phyloP scores from a whole-genome alignment of 1,140 invertebrate genomes.

The Pseudoatta argentina region DNA sequence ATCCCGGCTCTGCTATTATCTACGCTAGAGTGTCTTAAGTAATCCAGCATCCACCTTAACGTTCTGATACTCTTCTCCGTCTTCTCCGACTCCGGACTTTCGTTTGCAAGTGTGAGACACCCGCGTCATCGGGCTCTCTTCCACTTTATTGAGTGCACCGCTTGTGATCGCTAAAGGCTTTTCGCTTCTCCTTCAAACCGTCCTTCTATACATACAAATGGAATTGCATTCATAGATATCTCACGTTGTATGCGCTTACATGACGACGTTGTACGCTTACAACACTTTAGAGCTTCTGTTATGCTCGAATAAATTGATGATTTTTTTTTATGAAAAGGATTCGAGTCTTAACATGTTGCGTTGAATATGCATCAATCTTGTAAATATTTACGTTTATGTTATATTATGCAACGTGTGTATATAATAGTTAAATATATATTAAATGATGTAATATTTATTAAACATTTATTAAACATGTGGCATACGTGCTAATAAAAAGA shows the following conservation, averaged over 20 bases:
- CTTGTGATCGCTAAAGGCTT: conserved; percentile 42
- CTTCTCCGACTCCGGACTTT: neutral
- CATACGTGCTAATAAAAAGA: neutral
- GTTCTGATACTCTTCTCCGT: neutral
- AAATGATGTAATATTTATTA: conserved; percentile 4
- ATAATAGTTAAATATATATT: neutral
- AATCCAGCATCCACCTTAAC: neutral
- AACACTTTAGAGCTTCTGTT: neutral
- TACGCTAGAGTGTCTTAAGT: conserved; percentile 15
- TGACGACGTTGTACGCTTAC: no score
- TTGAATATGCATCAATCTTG: neutral
- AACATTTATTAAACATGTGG: neutral
- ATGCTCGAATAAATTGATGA: neutral
- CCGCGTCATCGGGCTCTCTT: conserved; percentile 50
- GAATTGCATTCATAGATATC: conserved; percentile 26
- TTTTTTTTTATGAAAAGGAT: neutral
- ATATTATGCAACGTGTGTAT: neutral
- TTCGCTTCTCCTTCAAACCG: neutral
- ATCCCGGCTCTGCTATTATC: conserved; percentile 10
- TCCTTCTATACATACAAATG: neutral
- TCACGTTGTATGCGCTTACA: neutral
- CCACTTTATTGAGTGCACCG: conserved; percentile 48
- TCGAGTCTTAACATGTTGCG: neutral
- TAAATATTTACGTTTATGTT: neutral
- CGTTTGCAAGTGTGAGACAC: conserved; percentile 35